A percentile compares a stretch with the other conserved stretches of the same genome.
Conservation (phyloP, 2,797 vertebrate species). For the Scolopax rusticola region DNA sequence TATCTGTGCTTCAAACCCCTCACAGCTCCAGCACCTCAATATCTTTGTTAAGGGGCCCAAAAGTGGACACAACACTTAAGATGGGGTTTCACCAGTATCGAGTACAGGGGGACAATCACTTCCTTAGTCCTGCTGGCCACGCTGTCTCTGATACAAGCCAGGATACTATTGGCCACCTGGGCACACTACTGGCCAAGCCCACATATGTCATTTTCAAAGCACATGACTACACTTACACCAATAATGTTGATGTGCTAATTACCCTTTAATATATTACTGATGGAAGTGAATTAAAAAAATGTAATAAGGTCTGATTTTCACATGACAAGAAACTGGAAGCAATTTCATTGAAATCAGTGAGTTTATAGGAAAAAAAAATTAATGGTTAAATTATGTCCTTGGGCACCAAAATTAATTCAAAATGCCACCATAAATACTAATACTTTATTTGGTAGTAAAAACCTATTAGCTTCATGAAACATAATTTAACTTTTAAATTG, state of each 20-base stretch:
- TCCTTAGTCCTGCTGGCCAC: neutral
- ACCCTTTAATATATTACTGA: neutral
- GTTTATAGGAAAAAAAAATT: neutral
- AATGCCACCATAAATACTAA: neutral
- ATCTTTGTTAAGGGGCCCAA: neutral
- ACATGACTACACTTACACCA: neutral
- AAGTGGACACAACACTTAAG: neutral
- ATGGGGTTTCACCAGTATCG: no score
- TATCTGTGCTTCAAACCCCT: neutral
- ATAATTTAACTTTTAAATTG: no score
- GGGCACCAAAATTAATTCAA: neutral
- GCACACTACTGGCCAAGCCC: neutral
- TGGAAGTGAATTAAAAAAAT: neutral
- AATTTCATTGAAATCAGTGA: neutral
- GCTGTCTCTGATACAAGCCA: neutral
- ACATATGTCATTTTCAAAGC: neutral
- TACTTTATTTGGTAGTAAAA: neutral
- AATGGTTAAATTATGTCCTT: neutral
- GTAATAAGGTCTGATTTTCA: neutral
- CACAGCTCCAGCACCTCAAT: neutral
- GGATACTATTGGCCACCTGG: neutral
- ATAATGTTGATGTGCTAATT: neutral
- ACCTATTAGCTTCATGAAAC: neutral
- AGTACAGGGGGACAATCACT: no score
- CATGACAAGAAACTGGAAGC: neutral